Conservation (phyloP, 2,113 vertebrate genomes). For the Neoarius graeffei region DNA sequence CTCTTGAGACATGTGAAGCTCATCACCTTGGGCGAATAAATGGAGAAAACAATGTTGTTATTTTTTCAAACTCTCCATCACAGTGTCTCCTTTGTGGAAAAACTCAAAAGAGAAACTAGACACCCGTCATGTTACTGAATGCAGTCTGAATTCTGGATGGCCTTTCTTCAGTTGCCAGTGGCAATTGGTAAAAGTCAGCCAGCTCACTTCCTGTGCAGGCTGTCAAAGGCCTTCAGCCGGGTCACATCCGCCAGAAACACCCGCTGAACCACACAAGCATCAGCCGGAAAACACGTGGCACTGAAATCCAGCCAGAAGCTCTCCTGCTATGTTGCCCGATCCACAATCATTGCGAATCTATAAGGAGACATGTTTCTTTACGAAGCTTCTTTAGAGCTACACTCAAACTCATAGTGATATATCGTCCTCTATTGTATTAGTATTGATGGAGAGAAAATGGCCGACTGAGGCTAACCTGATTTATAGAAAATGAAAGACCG, state of each 20-base stretch:
- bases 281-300: neutral
- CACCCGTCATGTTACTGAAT: slow-evolving; percentile 12
- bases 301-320: neutral
- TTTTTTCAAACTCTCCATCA: slow-evolving; percentile 10
- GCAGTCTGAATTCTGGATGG: slow-evolving; percentile 31
- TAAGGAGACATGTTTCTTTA: neutral
- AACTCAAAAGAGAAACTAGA: neutral
- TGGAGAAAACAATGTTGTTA: neutral
- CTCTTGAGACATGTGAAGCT: neutral
- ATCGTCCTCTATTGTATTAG: neutral
- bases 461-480: neutral
- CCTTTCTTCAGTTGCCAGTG: slow-evolving; percentile 31
- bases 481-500: neutral
- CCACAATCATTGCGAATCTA: neutral
- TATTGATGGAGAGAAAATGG: neutral
- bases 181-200: slow-evolving; percentile 20
- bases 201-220: slow-evolving; percentile 18
- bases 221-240: slow-evolving; percentile 17
- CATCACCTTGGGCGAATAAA: neutral
- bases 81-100: slow-evolving; percentile 19
- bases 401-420: neutral
- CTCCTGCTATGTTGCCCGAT: neutral
- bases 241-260: slow-evolving; percentile 27
- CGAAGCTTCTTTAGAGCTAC: neutral
- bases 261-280: slow-evolving; percentile 6